Base-by-base conservation (phyloP, 2,888 invertebrate species). In the Pandemis corylana region DNA sequence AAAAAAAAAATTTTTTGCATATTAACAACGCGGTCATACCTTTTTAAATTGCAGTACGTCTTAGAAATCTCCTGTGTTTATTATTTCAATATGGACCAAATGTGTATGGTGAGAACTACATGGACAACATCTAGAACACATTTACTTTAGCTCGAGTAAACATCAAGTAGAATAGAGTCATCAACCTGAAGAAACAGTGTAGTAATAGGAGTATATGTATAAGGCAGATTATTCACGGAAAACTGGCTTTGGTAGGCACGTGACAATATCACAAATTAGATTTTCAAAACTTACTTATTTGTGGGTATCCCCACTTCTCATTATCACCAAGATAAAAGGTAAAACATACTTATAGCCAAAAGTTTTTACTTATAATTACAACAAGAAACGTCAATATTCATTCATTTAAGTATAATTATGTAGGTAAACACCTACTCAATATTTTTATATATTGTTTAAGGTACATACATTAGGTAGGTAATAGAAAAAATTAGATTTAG, bases 401-500 rank as follows among this genome's bases (percentile, higher is more conserved):
- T 59, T 59, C 12, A 28, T 59, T 59, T 59, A 59, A 28, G 20
- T 10, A 28, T 59, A 59, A 59, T 59, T 59, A 59, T 59, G 59
- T 12, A 59, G 59, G 59, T 59, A 59, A 59, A 28, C 12, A 28
- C 59, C 59, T 9, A 28, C 28, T 59, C 20, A 28, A 59, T 59
- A 59, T 10, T 59, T 56, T 59, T 59, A 59, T 59, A 59, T 36
- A 59, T 59, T 28, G 28, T 59, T 59, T 59, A 28, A 28, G 28
- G 10, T 59, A 59, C 12, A 10, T 53, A 20, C 56, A 56, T 59
- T 59, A 59, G 59, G 59, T 59, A 59, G 12, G 9, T 59, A 59
- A 59, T 59, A 28, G 59, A 59, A 64, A 36, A 64, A n/a, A 59
- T 56, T 0, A 56, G 28, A 28, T 72, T 72, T 72, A 72, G 72